A percentile compares a stretch with the other conserved stretches of the same genome.
phyloP scores from a whole-genome alignment of 2,888 invertebrate species.

The Chrysolina haemoptera region DNA sequence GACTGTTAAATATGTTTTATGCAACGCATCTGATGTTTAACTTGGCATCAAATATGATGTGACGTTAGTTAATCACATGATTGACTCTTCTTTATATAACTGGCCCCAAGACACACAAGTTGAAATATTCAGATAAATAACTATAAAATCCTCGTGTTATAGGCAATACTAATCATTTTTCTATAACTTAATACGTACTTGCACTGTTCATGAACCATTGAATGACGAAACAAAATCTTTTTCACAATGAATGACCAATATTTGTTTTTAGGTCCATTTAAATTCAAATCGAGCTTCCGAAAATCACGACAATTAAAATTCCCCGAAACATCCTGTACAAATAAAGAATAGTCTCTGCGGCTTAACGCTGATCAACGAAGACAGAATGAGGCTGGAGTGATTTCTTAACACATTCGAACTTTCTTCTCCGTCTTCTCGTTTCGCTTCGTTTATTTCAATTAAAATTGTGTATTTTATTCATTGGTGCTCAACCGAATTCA shows the following conservation, averaged over 20 bases:
- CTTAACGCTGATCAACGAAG: conserved; percentile 29
- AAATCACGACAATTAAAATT: neutral
- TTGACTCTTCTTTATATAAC: too few relatives aligned
- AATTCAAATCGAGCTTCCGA: conserved; percentile 12
- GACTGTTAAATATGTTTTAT: too few relatives aligned
- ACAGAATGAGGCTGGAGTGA: conserved; percentile 21
- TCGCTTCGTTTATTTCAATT: conserved; percentile 42
- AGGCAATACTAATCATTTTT: too few relatives aligned
- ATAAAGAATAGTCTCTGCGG: conserved; percentile 32
- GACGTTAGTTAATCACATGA: too few relatives aligned
- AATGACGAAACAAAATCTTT: neutral
- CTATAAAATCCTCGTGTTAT: too few relatives aligned
- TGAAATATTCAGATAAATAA: too few relatives aligned
- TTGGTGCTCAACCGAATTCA: conserved; percentile 44
- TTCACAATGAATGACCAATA: neutral
- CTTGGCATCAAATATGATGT: too few relatives aligned
- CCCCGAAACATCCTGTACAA: conserved; percentile 35
- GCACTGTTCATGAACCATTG: neutral
- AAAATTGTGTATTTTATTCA: conserved; percentile 46
- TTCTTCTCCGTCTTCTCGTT: conserved; percentile 29
- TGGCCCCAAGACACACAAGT: too few relatives aligned
- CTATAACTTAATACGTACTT: too few relatives aligned
- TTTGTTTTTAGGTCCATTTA: neutral
- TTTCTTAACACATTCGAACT: conserved; percentile 19
- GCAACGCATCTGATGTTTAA: too few relatives aligned